Evolutionary conservation across 2,797 vertebrate species (phyloP).

Genomic region (Poeciliopsis gracilis): DNA sequence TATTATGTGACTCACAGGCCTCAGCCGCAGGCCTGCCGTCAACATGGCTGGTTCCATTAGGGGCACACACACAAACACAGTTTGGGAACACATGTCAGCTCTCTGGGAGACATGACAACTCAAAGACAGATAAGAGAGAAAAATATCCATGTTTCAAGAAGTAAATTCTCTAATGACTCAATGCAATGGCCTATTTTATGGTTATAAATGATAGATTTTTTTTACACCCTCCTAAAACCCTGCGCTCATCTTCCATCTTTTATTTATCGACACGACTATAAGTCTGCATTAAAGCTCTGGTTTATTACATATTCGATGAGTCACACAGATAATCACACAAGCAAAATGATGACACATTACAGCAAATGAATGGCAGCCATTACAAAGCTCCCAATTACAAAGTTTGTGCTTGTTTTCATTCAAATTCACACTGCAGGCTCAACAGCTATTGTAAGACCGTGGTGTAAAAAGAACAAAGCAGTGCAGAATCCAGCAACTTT

Average conservation of each 20-base stretch:
- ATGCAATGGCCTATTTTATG: conserved; percentile 38
- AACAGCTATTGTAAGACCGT: conserved; percentile 25
- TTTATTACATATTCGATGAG: conserved; percentile 39
- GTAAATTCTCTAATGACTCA: conserved; percentile 40
- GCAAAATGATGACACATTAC: conserved; percentile 14
- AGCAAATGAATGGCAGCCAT: conserved; percentile 1
- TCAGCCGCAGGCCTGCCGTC: conserved; percentile 53
- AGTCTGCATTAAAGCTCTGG: conserved; percentile 34
- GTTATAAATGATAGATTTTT: conserved; percentile 50
- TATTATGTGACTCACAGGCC: conserved; percentile 69
- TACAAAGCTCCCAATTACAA: conserved; percentile 17
- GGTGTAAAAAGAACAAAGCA: conserved; percentile 34
- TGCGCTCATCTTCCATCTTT: conserved; percentile 40
- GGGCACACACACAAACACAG: conserved; percentile 21
- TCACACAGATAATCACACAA: conserved; percentile 33
- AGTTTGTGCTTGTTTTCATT: conserved; percentile 21
- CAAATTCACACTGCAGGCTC: conserved; percentile 32
- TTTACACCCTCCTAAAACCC: conserved; percentile 22
- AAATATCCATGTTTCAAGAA: conserved; percentile 45
- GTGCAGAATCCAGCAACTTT: conserved; percentile 15
- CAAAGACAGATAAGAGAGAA: conserved; percentile 31
- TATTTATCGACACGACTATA: conserved; percentile 35
- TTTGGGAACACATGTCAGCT: conserved; percentile 24
- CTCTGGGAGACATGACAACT: conserved; percentile 18
- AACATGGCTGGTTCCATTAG: conserved; percentile 59